Evolutionary conservation across 2,113 vertebrate genomes (phyloP).

Genomic region (Cryptotis parvus): DNA sequence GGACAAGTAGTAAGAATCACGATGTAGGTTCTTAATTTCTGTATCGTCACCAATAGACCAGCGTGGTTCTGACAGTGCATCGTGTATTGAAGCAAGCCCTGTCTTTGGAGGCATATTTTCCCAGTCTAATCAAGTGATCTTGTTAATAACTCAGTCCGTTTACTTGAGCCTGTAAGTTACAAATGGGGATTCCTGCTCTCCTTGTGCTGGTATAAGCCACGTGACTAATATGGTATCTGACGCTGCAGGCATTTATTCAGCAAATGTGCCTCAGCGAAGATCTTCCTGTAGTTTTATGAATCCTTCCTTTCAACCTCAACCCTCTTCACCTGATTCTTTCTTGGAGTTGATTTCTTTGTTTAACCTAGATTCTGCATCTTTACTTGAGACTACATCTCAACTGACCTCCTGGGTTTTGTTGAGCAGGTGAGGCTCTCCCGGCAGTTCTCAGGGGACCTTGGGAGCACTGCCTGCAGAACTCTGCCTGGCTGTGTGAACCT

Average conservation of each 20-base stretch:
- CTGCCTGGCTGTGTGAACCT: too few relatives aligned
- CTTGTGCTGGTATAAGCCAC: neutral
- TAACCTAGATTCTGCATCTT: constrained; percentile 1
- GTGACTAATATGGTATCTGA: neutral
- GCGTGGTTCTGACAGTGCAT: neutral
- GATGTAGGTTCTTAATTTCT: neutral
- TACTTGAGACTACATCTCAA: neutral
- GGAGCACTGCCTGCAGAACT: too few relatives aligned
- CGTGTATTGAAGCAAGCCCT: neutral
- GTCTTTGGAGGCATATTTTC: neutral
- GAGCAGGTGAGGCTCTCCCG: too few relatives aligned
- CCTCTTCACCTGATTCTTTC: neutral
- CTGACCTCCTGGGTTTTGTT: neutral
- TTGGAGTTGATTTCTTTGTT: neutral
- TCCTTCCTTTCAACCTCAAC: neutral
- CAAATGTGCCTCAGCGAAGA: neutral
- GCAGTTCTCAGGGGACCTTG: too few relatives aligned
- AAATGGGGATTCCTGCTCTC: neutral
- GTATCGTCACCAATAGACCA: neutral
- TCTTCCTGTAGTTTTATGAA: neutral
- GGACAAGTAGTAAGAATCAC: neutral
- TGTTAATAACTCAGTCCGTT: neutral
- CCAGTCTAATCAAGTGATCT: neutral
- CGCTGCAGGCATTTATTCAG: constrained; percentile 1
- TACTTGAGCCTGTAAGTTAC: constrained; percentile 12